Conservation (phyloP, 1,140 invertebrate genomes). For the Propsilocerus akamusi region DNA sequence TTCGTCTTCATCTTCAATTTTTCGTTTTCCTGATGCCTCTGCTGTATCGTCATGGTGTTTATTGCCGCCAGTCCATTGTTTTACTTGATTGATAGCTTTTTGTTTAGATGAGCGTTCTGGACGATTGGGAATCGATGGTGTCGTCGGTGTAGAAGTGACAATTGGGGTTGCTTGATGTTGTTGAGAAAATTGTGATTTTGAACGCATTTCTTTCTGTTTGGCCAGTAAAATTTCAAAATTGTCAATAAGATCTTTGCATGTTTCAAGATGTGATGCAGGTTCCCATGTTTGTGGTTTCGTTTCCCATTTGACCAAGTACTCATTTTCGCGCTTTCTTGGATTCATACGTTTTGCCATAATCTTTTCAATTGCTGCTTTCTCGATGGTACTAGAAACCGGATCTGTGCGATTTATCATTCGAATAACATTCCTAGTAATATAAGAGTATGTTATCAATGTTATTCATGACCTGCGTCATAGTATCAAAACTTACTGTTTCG, state of each 20-base stretch:
- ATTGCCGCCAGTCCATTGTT: conserved; percentile 60
- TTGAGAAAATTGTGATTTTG: conserved; percentile 23
- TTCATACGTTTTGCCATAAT: conserved; percentile 65
- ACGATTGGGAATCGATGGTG: conserved; percentile 28
- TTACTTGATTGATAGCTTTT: conserved; percentile 65
- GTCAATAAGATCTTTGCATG: conserved; percentile 52
- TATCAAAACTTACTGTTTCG: background rate
- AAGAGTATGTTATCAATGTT: too few relatives aligned
- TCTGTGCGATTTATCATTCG: conserved; percentile 23
- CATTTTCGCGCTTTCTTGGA: conserved; percentile 50
- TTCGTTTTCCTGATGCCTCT: conserved; percentile 14
- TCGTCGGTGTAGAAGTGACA: background rate
- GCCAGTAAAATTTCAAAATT: conserved; percentile 62
- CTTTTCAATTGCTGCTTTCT: conserved; percentile 40
- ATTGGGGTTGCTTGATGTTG: background rate
- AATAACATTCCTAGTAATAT: too few relatives aligned
- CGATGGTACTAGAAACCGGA: conserved; percentile 12
- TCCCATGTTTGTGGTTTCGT: conserved; percentile 62
- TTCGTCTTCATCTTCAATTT: conserved; percentile 17
- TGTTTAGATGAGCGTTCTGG: conserved; percentile 59
- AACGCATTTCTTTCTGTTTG: conserved; percentile 49
- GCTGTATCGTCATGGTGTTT: conserved; percentile 18
- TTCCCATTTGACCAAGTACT: conserved; percentile 70
- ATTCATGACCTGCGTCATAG: too few relatives aligned
- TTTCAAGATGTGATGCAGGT: conserved; percentile 45